Evolutionary conservation across 2,113 vertebrate genomes (phyloP), one percentile per base, ranked within the genome.

Genomic region (Cromileptes altivelis): DNA sequence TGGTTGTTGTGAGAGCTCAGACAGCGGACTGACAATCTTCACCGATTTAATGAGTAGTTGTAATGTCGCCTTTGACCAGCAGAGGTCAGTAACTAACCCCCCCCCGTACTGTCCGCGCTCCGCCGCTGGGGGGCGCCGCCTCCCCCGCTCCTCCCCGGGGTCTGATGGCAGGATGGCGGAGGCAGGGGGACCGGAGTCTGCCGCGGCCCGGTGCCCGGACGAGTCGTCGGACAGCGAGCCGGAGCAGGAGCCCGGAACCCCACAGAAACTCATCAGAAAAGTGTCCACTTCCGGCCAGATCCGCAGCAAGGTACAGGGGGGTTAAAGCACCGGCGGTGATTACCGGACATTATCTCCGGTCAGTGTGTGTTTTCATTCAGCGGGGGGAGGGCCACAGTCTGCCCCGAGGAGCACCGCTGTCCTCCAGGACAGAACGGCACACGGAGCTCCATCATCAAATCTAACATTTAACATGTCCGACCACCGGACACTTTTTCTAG

Each of bases 231-330:
- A 99, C 89, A 99, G 98, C 88, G 98, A 99, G 72, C 97, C 97
- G 68, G 97, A 98, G 88, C 97, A 97, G 78, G 97, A 98, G 91
- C 97, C 96, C 50, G 97, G 97, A 56, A 96, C 96, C 19, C 96
- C 96, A 72, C 97, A 98, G 95, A 99, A 98, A 90, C 97, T 98
- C 58, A 98, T 98, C 87, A 97, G 97, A 25, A 98, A 98, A 92
- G 98, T 99, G 78, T 99, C 98, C 68, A 99, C 98, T 53, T 98
- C 97, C 27, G 98, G 98, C 15, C 98, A 98, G 93, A 98, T 99
- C 92, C 96, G 97, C 45, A 98, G 97, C 95, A 98, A 98, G 97
- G 98, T 99, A 95, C 49, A 19, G 23, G 27, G 14, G 30, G 27
- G 14, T 0, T 19, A 2, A 23, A n/a, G n/a, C 4, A 7, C 18